Conservation (phyloP, 1,140 invertebrate species). For the Drosophila mojavensis region DNA sequence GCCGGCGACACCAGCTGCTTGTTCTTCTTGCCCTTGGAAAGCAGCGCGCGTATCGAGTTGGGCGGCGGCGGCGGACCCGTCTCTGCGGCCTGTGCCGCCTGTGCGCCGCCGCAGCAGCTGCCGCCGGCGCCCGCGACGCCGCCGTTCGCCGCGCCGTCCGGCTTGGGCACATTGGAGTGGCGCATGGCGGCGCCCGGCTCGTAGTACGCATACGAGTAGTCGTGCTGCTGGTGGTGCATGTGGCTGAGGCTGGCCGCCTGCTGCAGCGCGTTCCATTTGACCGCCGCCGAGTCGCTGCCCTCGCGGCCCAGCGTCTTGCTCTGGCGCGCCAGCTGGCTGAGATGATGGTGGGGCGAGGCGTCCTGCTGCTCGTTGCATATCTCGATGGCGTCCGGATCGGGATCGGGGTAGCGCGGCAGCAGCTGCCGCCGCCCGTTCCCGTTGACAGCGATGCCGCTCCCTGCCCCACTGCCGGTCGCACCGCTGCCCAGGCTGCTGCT, state of each 20-base stretch:
- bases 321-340: conserved; percentile 53
- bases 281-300: conserved; percentile 11
- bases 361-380: conserved; percentile 70
- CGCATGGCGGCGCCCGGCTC: conserved; percentile 86
- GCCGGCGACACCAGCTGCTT: conserved; percentile 69
- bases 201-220: conserved; percentile 92
- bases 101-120: neutral
- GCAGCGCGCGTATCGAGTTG: conserved; percentile 83
- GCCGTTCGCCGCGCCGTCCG: conserved; percentile 62
- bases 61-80: conserved; percentile 75
- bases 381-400: conserved; percentile 80
- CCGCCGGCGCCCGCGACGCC: too few species aligned
- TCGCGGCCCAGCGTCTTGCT: conserved; percentile 59
- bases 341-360: conserved; percentile 43
- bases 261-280: conserved; percentile 44
- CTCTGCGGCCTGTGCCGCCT: conserved; percentile 17
- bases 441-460: conserved; percentile 12
- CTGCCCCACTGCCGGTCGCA: neutral
- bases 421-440: conserved; percentile 40
- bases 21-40: conserved; percentile 80
- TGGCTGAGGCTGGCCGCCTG: conserved; percentile 46
- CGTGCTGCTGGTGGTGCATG: conserved; percentile 59
- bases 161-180: conserved; percentile 87
- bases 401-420: conserved; percentile 72
- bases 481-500: conserved; percentile 18